Conservation (phyloP, 2,797 vertebrate species). For the Acanthopagrus latus region DNA sequence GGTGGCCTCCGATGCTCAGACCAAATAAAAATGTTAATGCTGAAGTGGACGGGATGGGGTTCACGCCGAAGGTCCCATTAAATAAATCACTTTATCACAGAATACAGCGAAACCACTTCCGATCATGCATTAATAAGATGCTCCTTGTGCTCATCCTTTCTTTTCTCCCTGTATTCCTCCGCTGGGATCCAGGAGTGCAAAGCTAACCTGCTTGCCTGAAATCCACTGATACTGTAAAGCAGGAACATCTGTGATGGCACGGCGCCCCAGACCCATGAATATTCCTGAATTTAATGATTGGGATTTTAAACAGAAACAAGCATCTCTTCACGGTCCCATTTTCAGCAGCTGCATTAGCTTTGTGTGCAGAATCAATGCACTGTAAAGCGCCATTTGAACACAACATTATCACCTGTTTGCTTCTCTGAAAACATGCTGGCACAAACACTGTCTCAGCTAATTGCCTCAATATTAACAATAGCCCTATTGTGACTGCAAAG, state of each 20-base stretch:
- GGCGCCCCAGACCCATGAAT: conserved; percentile 1
- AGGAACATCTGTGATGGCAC: conserved; percentile 32
- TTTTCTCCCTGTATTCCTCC: not conserved
- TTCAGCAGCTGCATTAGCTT: not conserved
- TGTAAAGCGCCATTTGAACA: conserved; percentile 7
- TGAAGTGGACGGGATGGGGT: conserved; percentile 30
- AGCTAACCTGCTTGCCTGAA: conserved; percentile 20
- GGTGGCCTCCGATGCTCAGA: conserved; percentile 48
- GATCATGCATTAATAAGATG: conserved; percentile 18
- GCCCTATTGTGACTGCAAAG: conserved; percentile 7
- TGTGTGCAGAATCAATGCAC: not conserved
- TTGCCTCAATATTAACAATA: conserved; percentile 7
- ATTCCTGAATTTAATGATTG: conserved; percentile 9
- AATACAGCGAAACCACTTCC: conserved; percentile 14
- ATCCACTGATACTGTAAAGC: conserved; percentile 31
- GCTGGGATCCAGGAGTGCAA: not conserved
- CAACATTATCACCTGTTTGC: not conserved
- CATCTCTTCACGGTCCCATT: not conserved
- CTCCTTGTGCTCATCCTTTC: conserved; percentile 1
- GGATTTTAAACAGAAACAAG: not conserved
- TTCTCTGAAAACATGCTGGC: not conserved
- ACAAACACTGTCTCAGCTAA: not conserved
- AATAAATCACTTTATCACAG: conserved; percentile 27
- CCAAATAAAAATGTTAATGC: conserved; percentile 63
- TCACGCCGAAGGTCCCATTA: conserved; percentile 20